Base-by-base conservation (phyloP, 1,140 invertebrate species). In the Druon quercuslanigerum region DNA sequence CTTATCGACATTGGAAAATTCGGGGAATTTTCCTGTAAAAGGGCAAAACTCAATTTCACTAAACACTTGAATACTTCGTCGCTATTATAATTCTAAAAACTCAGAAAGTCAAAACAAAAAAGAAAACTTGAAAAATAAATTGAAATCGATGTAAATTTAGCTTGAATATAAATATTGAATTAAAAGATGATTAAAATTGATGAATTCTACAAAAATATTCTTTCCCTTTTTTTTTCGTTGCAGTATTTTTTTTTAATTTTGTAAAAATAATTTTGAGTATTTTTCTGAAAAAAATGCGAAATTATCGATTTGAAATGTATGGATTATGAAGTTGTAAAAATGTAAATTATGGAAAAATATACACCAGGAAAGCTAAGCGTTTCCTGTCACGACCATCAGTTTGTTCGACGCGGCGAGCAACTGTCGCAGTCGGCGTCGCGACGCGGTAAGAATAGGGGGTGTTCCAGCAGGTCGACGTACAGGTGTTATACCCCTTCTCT, bases 391-490 rank as follows among this genome's bases (percentile, higher is more conserved):
- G 78, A 85, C 70, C 73, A 73, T 85, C 81, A 77, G 60, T 77
- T 73, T 46, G 77, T 66, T 76, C 72, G 75, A 75, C 70, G 51
- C 81, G 74, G 74, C 56, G 76, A 73, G 56, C 80, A 79, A 87
- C 85, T 87, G 86, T 86, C 85, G 82, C 80, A 84, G 79, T 78
- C 81, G 66, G 82, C 74, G 77, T 78, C 40, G 76, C 46, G 17
- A 52, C 75, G 52, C 74, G 60, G 56, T 20, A 75, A 57, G 51
- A 73, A 60, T 77, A 71, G 73, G 81, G 84, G 80, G 25, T 85
- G 81, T 71, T 84, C 72, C 81, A 54, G 56, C 66, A 72, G 54
- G 54, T 84, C 85, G 78, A 82, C 76, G 79, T 81, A 84, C 86
- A 87, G 85, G 83, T 87, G 86, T 85, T 85, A 70, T 73, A 73